phyloP scores from a whole-genome alignment of 1,140 invertebrate genomes.

The Capitella teleta region DNA sequence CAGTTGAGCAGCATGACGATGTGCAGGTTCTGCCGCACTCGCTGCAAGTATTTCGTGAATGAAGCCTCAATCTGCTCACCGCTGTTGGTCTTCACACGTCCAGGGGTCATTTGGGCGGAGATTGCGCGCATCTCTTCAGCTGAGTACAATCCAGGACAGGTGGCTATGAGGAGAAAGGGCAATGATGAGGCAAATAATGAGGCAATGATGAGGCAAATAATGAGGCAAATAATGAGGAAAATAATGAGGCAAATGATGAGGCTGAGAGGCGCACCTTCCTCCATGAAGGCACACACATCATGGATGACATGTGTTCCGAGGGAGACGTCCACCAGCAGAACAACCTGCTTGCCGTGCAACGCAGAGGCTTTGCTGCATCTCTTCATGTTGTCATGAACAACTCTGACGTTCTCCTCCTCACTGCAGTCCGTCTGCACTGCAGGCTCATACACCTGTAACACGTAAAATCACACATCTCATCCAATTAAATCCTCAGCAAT shows the following conservation, averaged over 20 bases:
- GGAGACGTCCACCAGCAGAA: constrained; percentile 30
- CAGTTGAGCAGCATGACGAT: constrained; percentile 34
- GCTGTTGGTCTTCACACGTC: constrained; percentile 31
- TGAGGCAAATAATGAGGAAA: no score
- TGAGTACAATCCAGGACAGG: constrained; percentile 31
- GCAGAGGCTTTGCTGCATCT: constrained; percentile 30
- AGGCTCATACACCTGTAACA: constrained; percentile 30
- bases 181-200: no score
- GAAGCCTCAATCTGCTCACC: constrained; percentile 35
- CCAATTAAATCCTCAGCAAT: background rate
- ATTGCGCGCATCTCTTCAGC: constrained; percentile 32
- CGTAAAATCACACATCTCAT: background rate
- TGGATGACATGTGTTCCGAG: constrained; percentile 26
- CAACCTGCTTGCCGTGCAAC: constrained; percentile 27
- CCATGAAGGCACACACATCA: constrained; percentile 28
- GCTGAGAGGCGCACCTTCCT: constrained; percentile 31
- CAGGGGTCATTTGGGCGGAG: constrained; percentile 35
- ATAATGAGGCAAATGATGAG: no score
- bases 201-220: no score
- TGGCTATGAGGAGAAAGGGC: constrained; percentile 18
- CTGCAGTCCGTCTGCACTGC: constrained; percentile 21
- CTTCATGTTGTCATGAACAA: constrained; percentile 27
- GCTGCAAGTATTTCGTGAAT: constrained; percentile 30
- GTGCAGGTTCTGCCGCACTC: constrained; percentile 34
- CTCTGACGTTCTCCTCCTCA: constrained; percentile 20